Evolutionary conservation across 2,113 vertebrate genomes (phyloP).

Genomic region (Galbula dea): DNA sequence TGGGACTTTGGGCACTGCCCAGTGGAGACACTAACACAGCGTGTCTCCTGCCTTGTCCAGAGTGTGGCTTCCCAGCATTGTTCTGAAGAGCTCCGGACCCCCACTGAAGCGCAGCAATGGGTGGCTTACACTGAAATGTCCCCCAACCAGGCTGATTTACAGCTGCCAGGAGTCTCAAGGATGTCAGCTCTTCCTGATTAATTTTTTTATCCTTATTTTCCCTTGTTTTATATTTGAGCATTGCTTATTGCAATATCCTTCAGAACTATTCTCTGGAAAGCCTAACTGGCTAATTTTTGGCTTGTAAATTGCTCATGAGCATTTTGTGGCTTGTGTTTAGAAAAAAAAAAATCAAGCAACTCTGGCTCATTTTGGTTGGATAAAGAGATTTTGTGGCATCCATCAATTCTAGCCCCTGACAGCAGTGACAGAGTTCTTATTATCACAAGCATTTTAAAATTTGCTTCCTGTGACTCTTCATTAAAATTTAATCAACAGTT

Average conservation of each 20-base stretch:
- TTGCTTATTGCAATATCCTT: slow-evolving; percentile 46
- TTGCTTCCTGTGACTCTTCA: slow-evolving; percentile 46
- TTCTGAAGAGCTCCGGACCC: slow-evolving; percentile 52
- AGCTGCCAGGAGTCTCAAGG: slow-evolving; percentile 57
- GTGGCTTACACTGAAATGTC: slow-evolving; percentile 62
- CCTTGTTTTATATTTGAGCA: slow-evolving; percentile 53
- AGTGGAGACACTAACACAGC: slow-evolving; percentile 63
- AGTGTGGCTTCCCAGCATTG: slow-evolving; percentile 64
- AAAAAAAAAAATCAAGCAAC: slow-evolving; percentile 10
- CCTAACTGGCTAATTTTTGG: slow-evolving; percentile 58
- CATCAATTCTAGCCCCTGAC: slow-evolving; percentile 59
- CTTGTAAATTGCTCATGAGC: slow-evolving; percentile 60
- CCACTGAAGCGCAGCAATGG: slow-evolving; percentile 55
- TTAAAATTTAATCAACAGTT: slow-evolving; percentile 49
- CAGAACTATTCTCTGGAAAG: slow-evolving; percentile 66
- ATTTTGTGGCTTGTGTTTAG: slow-evolving; percentile 34
- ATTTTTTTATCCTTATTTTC: slow-evolving; percentile 71
- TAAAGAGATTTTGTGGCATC: slow-evolving; percentile 60
- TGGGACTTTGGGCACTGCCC: slow-evolving; percentile 54
- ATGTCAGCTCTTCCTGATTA: slow-evolving; percentile 68
- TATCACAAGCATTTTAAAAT: slow-evolving; percentile 57
- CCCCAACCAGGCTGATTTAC: slow-evolving; percentile 57
- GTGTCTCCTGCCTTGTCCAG: slow-evolving; percentile 66
- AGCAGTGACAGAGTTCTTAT: slow-evolving; percentile 60
- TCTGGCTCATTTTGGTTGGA: slow-evolving; percentile 31